Base-by-base conservation (phyloP, 1,140 invertebrate species). In the Bradysia coprophila region DNA sequence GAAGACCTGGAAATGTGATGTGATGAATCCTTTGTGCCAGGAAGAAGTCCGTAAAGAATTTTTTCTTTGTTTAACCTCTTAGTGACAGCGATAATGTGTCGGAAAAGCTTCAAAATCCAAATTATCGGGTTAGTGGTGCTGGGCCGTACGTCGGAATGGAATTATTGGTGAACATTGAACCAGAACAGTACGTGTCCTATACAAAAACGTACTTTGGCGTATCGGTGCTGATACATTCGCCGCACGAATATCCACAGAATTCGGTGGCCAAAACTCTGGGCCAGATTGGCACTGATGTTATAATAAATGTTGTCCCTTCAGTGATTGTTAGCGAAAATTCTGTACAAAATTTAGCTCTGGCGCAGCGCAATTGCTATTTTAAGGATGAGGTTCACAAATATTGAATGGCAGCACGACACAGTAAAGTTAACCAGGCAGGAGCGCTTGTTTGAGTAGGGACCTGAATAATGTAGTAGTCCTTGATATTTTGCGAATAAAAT, bases 211-310 rank as follows among this genome's bases (percentile, higher is more conserved):
- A 44, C 21, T 38, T 49, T 10, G 56, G 57, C 2, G 53, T 51
- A 6, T 42, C 50, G 2, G 24, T 61, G 16, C 20, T 57, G 8
- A 46, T 57, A 21, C 51, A 57, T 42, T 49, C 55, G 23, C 48
- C 56, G 0, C 31, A 49, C 20, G 55, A 50, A 43, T 60, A 49
- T 28, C 56, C 56, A 6, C 53, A 60, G 41, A 44, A 55, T 6
- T 51, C 50, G 20, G 32, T 52, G 13, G 45, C 50, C 9, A 11
- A 9, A 11, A 23, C 49, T 3, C 37, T 49, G 6, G 43, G 49
- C 13, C 40, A 45, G 20, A 48, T 50, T 0, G 46, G 41, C 3
- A 48, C 52, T n/a, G 48, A 51, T 19, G 5, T 42, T 13, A 5
- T 20, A 20, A 40, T 55, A 16, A 21, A 45, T n/a, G 38, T 57